These are phyloP conservation scores for Sebastes jordani DNA, from an alignment of 2,797 vertebrate genomes.

Conservation along the genomic window DNA sequence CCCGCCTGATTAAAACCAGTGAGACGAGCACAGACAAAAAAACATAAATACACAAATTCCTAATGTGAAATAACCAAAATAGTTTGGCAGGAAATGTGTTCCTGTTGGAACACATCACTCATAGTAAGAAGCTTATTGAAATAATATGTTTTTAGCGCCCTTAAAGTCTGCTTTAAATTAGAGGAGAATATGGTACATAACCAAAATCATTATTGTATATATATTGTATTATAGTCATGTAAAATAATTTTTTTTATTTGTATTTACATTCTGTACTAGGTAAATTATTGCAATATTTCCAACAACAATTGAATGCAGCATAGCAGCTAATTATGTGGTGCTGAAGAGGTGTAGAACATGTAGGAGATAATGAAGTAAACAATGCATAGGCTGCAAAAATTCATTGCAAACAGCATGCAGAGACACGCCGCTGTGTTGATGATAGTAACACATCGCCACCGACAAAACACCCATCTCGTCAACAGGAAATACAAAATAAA, in stretches of 20 bases:
- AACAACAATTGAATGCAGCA: neutral
- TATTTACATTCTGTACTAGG: neutral
- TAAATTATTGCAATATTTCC: neutral
- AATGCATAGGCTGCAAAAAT: conserved; percentile 6
- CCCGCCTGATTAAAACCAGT: neutral
- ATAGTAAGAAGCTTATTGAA: neutral
- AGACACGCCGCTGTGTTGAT: neutral
- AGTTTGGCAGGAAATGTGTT: neutral
- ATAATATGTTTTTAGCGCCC: neutral
- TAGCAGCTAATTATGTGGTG: neutral
- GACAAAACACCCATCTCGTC: conserved; percentile 1
- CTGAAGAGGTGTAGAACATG: neutral
- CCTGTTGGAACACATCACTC: neutral
- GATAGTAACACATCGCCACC: conserved; percentile 9
- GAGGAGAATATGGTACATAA: neutral
- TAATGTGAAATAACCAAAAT: neutral
- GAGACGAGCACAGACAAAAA: neutral
- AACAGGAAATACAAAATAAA: conserved; percentile 1
- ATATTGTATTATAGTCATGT: neutral
- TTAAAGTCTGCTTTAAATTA: neutral
- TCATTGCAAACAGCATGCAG: conserved; percentile 2
- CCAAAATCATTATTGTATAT: neutral
- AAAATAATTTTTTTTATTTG: neutral
- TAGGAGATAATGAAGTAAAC: conserved; percentile 21
- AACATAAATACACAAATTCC: neutral